Evolutionary conservation across 2,113 vertebrate genomes (phyloP), one percentile per base, ranked within the genome.

Genomic region (Oceanodroma tethys): DNA sequence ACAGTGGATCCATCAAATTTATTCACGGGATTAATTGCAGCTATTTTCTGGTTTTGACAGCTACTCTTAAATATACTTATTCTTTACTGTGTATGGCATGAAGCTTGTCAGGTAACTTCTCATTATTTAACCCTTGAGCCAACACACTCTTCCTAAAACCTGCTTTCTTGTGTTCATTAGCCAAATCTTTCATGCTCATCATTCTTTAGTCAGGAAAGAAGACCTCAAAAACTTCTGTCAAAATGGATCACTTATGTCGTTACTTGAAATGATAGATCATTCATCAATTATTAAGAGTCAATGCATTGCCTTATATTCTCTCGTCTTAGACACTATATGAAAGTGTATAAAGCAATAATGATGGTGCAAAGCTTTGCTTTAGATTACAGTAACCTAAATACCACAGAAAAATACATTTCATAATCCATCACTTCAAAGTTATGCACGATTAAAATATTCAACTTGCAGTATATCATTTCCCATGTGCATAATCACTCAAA

Each of bases 371-470:
- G 86, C 85, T 96, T 93, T 85, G 83, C 92, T 88, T 91, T 80
- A 93, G 95, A 95, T 96, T 97, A 90, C 73, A 96, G 80, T 62
- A 94, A 97, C 90, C 91, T 97, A 90, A 94, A 96, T 93, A 97
- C 45, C 19, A 88, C 53, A 70, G 79, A 97, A 96, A 97, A 96
- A 93, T 81, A 88, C 66, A 71, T 94, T 96, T 98, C 84, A 87
- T 97, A 94, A 98, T 96, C 93, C 82, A 96, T 98, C 96, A 97
- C 88, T 98, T 97, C 90, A 73, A 97, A 97, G 97, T 92, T 94
- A 96, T 48, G 81, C 47, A 82, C 48, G 74, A 97, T 97, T 97
- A 98, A 98, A 97, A 97, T 84, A 97, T 88, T 97, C 93, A 94
- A 43, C 93, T 93, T 96, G 94, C 55, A 74, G 86, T 86, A 36